Evolutionary conservation across 2,113 vertebrate species (phyloP).

Genomic region (Sminthopsis crassicaudata): DNA sequence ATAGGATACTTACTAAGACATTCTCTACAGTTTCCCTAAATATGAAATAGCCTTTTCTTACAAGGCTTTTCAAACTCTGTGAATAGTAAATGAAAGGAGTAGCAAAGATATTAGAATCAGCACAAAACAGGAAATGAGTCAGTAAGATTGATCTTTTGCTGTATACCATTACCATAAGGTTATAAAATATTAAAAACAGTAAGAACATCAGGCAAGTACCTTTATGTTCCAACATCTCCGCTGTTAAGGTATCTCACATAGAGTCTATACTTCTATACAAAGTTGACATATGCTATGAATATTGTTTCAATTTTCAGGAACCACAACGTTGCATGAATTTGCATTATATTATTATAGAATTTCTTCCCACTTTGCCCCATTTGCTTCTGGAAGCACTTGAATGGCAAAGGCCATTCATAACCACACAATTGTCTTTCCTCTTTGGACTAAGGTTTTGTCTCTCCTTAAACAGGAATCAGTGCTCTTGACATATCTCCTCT

Average conservation of each 20-base stretch:
- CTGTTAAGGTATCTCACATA: neutral
- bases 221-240: neutral
- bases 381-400: neutral
- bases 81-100: constrained; percentile 2
- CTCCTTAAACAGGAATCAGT: neutral
- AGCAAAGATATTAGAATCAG: neutral
- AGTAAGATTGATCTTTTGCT: neutral
- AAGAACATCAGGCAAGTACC: neutral
- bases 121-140: neutral
- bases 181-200: neutral
- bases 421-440: neutral
- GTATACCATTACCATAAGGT: neutral
- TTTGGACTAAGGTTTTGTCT: neutral
- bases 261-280: neutral
- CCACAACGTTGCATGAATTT: neutral
- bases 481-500: neutral
- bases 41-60: neutral
- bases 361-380: neutral
- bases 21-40: neutral
- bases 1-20: neutral
- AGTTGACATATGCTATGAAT: neutral
- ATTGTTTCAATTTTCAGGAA: neutral
- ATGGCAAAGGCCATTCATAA: neutral
- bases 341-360: neutral
- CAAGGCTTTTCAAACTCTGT: neutral